Evolutionary conservation across 2,113 vertebrate species (phyloP).

Genomic region (Upupa epops): DNA sequence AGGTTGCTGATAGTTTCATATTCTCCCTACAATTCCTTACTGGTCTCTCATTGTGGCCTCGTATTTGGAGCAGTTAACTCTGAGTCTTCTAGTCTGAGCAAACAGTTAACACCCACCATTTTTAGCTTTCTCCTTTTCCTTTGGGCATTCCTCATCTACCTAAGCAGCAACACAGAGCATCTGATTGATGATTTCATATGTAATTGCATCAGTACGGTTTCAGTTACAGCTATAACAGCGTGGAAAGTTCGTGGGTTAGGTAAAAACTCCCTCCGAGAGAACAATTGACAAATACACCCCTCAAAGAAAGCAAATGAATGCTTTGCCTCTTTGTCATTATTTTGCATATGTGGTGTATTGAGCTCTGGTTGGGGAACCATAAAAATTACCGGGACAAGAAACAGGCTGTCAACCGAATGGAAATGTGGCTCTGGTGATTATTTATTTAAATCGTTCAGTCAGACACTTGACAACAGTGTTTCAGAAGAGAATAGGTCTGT

Average conservation of each 20-base stretch:
- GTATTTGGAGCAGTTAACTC: not conserved
- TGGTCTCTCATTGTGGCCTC: not conserved
- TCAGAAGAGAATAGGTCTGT: not conserved
- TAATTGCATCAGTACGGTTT: slow-evolving; percentile 20
- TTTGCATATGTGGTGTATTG: not conserved
- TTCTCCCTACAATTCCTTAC: not conserved
- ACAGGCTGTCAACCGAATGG: not conserved
- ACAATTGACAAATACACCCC: not conserved
- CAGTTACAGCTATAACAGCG: not conserved
- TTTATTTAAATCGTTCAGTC: slow-evolving; percentile 51
- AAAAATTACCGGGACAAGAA: slow-evolving; percentile 36
- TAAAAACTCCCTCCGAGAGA: slow-evolving; percentile 11
- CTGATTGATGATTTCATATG: slow-evolving; percentile 43
- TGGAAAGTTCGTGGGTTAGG: not conserved
- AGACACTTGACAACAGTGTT: not conserved
- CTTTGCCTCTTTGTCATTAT: slow-evolving; percentile 14
- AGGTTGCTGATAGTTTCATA: not conserved
- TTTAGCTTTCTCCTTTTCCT: not conserved
- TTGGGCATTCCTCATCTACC: not conserved
- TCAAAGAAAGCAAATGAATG: not conserved
- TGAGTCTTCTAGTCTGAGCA: not conserved
- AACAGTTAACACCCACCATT: not conserved
- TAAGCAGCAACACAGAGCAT: slow-evolving; percentile 12
- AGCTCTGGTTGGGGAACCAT: slow-evolving; percentile 22
- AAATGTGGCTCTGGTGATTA: slow-evolving; percentile 16